Percentiles rank a stretch among this genome's conserved stretches.
Evolutionary conservation across 2,888 invertebrate genomes (phyloP).

Genomic region (Macrophya alboannulata): DNA sequence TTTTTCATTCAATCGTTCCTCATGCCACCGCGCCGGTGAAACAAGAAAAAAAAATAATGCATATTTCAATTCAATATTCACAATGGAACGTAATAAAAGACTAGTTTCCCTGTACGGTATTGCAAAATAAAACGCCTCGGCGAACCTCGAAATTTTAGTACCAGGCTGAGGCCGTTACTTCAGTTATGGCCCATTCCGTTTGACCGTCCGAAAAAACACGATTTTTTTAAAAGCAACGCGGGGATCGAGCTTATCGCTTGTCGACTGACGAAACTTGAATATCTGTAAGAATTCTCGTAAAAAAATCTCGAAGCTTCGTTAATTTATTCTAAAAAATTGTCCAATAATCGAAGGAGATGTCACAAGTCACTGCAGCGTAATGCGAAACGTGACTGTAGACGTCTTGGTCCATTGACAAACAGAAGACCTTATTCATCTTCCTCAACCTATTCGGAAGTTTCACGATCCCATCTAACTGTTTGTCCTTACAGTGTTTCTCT

Average conservation of each 20-base stretch:
- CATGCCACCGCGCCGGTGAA: background rate
- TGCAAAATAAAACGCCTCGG: conserved; percentile 46
- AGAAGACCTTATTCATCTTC: background rate
- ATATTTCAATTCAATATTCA: conserved; percentile 16
- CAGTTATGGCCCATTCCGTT: conserved; percentile 47
- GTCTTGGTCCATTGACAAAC: background rate
- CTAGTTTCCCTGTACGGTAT: conserved; percentile 47
- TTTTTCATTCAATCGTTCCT: background rate
- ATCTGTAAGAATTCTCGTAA: background rate
- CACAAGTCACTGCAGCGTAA: background rate
- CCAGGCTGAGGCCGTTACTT: conserved; percentile 41
- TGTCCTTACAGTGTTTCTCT: conserved; percentile 22
- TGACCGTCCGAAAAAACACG: conserved; percentile 27
- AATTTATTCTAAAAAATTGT: background rate
- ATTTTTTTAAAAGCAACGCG: background rate
- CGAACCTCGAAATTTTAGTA: conserved; percentile 47
- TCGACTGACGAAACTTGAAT: background rate
- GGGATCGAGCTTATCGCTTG: background rate
- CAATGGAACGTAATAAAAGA: conserved; percentile 17
- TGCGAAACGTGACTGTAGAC: background rate
- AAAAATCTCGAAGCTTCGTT: background rate
- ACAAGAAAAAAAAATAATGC: background rate
- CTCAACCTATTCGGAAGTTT: conserved; percentile 31
- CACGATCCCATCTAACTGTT: conserved; percentile 26
- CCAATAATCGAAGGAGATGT: background rate